Evolutionary conservation across 2,113 vertebrate genomes (phyloP).

Genomic region (Heloderma charlesbogerti): DNA sequence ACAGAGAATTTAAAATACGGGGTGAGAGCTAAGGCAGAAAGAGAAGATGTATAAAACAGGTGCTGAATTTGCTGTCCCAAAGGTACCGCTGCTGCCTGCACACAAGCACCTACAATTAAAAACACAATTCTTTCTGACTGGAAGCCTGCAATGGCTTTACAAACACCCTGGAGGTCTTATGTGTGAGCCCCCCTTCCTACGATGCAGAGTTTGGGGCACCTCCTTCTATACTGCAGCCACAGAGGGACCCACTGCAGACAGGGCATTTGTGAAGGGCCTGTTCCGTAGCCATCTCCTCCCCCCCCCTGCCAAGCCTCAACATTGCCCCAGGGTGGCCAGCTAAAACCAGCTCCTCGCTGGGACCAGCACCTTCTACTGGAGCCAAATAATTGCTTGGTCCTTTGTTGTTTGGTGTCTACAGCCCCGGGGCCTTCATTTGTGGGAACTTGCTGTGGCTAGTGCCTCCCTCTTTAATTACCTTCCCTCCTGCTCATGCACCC

Average conservation of each 20-base stretch:
- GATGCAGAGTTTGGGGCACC: neutral
- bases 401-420: slow-evolving; percentile 84
- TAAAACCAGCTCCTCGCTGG: slow-evolving; percentile 71
- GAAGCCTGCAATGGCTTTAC: neutral
- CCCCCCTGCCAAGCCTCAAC: slow-evolving; percentile 45
- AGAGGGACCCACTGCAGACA: neutral
- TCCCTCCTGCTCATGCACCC: slow-evolving; percentile 74
- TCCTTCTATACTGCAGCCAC: neutral
- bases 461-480: slow-evolving; percentile 81
- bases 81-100: neutral
- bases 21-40: neutral
- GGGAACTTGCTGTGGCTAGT: slow-evolving; percentile 80
- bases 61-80: neutral
- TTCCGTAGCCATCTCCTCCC: neutral
- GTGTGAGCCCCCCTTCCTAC: neutral
- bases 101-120: neutral
- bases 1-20: neutral
- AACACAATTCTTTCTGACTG: neutral
- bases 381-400: slow-evolving; percentile 84
- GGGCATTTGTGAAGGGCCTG: neutral
- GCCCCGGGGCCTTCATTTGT: slow-evolving; percentile 82
- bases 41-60: neutral
- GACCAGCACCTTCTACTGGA: slow-evolving; percentile 81
- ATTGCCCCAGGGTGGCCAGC: slow-evolving; percentile 67
- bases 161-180: neutral